These are phyloP conservation scores for Kuschelorhynchus macadamiae DNA, from an alignment of 2,888 invertebrate species.

Conservation along the genomic window DNA sequence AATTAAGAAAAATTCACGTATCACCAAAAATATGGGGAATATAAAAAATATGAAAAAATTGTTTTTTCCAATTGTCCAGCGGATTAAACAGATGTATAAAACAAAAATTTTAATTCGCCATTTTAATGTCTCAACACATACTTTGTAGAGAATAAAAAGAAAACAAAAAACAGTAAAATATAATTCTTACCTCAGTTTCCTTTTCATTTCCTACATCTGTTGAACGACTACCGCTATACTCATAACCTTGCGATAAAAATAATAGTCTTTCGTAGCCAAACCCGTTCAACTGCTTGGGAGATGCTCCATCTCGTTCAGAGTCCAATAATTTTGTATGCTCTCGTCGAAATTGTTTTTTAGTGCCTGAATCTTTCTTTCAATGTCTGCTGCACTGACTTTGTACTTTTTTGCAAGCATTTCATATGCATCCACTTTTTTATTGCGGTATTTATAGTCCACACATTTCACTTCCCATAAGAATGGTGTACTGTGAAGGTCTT, in stretches of 20 bases:
- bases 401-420: slow-evolving; percentile 6
- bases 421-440: neutral
- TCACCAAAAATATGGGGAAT: too few species aligned
- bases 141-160: too few species aligned
- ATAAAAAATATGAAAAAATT: too few species aligned
- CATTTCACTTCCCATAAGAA: neutral
- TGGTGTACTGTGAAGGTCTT: neutral
- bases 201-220: slow-evolving; percentile 3
- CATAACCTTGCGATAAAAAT: neutral
- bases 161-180: neutral
- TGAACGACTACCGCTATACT: neutral
- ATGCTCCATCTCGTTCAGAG: slow-evolving; percentile 2
- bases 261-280: neutral
- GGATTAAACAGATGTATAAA: too few species aligned
- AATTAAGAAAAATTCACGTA: too few species aligned
- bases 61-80: too few species aligned
- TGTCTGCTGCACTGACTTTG: slow-evolving; percentile 3
- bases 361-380: slow-evolving; percentile 2
- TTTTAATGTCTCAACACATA: too few species aligned
- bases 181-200: slow-evolving; percentile 3
- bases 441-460: slow-evolving; percentile 2
- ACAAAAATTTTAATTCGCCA: too few species aligned
- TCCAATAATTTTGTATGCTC: neutral
- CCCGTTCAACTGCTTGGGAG: neutral
- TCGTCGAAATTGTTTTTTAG: neutral